Evolutionary conservation across 1,140 invertebrate genomes (phyloP).

Genomic region (Anastrepha obliqua): DNA sequence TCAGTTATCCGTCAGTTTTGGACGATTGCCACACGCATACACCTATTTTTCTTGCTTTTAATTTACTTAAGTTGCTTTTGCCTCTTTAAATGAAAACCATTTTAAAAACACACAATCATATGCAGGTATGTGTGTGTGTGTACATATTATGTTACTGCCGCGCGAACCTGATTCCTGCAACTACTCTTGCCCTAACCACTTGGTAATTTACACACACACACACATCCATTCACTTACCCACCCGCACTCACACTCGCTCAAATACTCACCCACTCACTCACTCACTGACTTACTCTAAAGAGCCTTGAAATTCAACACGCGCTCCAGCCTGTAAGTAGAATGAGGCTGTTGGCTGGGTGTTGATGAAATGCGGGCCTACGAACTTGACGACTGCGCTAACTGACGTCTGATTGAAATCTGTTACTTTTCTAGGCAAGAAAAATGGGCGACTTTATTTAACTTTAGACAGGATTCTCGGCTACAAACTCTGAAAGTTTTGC

Average conservation of each 20-base stretch:
- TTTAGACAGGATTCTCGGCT: constrained; percentile 38
- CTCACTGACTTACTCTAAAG: background rate
- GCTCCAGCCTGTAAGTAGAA: background rate
- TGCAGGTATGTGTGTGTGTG: background rate
- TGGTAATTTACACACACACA: background rate
- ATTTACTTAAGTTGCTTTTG: constrained; percentile 31
- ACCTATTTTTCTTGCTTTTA: constrained; percentile 25
- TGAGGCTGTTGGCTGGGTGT: background rate
- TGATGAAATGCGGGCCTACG: background rate
- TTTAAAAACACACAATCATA: background rate
- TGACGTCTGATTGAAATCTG: constrained; percentile 21
- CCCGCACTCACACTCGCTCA: background rate
- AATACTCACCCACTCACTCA: background rate
- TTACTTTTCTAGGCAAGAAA: constrained; percentile 13
- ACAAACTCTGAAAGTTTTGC: background rate
- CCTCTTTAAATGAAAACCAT: background rate
- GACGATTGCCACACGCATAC: background rate
- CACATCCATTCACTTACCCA: background rate
- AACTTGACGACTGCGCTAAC: constrained; percentile 18
- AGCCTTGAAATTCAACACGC: constrained; percentile 37
- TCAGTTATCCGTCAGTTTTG: background rate
- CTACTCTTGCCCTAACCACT: background rate
- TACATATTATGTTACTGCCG: background rate
- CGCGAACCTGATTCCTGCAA: background rate
- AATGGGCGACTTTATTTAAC: constrained; percentile 42